These are phyloP conservation scores for Montifringilla adamsi DNA, from an alignment of 2,113 vertebrate genomes.

Conservation along the genomic window DNA sequence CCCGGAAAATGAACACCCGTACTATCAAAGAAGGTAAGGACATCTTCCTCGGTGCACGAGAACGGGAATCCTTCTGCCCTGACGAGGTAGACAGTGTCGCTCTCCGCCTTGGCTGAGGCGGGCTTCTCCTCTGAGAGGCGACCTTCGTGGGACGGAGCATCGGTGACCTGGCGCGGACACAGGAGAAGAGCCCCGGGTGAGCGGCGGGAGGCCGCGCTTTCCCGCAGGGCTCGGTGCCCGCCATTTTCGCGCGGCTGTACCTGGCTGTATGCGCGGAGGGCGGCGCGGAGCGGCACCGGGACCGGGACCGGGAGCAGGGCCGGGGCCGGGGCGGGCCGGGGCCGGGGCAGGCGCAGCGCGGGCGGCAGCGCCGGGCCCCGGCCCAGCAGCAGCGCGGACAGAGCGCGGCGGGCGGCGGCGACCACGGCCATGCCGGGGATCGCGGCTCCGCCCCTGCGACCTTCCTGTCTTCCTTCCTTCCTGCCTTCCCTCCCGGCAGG, in stretches of 20 bases:
- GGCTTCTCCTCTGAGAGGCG: conserved; percentile 71
- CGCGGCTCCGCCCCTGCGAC: neutral
- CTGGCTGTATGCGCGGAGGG: neutral
- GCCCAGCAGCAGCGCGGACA: neutral
- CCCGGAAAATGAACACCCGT: neutral
- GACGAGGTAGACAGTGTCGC: conserved; percentile 79
- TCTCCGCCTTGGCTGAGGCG: neutral
- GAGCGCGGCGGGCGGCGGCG: neutral
- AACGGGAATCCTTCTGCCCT: conserved; percentile 87
- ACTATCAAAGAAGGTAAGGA: conserved; percentile 93
- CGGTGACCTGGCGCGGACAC: conserved; percentile 55
- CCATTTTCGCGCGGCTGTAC: neutral
- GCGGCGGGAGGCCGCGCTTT: rapidly evolving
- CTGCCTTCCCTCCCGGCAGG: neutral
- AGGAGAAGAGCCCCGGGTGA: rapidly evolving
- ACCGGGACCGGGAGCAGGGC: too few species aligned
- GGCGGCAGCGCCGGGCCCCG: neutral
- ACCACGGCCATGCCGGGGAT: neutral
- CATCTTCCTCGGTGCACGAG: conserved; percentile 84
- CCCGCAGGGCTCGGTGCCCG: neutral
- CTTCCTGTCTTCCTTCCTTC: neutral
- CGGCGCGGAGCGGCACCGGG: neutral
- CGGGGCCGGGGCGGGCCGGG: too few species aligned
- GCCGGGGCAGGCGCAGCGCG: neutral
- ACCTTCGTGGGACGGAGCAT: conserved; percentile 52